A percentile compares a stretch with the other conserved stretches of the same genome.
phyloP scores from a whole-genome alignment of 2,113 vertebrate genomes.

The Rallus limicola region DNA sequence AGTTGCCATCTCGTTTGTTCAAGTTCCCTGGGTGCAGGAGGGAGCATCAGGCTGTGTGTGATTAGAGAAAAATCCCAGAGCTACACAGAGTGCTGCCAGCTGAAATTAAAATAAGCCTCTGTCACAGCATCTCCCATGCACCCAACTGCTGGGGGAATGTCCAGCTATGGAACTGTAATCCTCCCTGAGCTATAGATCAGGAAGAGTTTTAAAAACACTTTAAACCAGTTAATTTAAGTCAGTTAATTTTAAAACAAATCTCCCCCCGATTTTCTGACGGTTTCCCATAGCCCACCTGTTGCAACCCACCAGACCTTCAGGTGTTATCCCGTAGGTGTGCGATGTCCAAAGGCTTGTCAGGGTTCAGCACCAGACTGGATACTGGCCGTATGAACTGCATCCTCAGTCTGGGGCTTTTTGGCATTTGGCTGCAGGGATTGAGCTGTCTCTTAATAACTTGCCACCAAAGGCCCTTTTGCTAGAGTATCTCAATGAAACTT shows the following conservation, averaged over 20 bases:
- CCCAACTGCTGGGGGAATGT: background rate
- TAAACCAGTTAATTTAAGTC: background rate
- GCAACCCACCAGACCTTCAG: background rate
- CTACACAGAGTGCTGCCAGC: background rate
- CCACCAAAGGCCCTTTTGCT: background rate
- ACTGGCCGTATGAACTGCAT: background rate
- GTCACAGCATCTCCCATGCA: background rate
- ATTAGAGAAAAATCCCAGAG: constrained; percentile 31
- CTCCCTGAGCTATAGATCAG: background rate
- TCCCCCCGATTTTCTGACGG: background rate
- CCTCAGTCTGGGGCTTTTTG: background rate
- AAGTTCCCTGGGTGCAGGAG: background rate
- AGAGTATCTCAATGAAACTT: background rate
- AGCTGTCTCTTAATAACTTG: background rate
- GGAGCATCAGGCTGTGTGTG: background rate
- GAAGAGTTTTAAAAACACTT: background rate
- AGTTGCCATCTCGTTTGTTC: background rate
- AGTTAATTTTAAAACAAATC: background rate
- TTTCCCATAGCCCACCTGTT: background rate
- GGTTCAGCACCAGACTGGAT: too few species aligned
- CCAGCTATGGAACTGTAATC: background rate
- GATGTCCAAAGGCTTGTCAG: rapidly evolving
- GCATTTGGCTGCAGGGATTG: background rate
- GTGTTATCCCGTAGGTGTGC: background rate
- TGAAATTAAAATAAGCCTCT: background rate